Conservation (phyloP, 2,797 vertebrate species). For the Acanthopagrus latus region DNA sequence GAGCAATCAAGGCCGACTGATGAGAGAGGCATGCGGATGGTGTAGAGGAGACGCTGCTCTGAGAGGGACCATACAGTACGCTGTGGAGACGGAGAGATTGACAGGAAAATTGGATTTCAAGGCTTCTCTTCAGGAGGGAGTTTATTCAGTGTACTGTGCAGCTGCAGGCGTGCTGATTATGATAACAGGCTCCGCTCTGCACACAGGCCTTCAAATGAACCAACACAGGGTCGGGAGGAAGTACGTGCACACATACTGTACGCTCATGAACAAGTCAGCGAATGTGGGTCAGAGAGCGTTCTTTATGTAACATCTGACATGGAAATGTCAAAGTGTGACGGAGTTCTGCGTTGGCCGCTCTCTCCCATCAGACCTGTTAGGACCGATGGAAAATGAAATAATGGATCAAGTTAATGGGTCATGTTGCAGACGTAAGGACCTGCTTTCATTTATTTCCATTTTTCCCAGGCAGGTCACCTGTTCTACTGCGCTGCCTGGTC, state of each 20-base stretch:
- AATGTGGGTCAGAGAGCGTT: constrained; percentile 57
- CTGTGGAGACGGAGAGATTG: constrained; percentile 45
- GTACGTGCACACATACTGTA: constrained; percentile 7
- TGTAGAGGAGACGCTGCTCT: constrained; percentile 17
- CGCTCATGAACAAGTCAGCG: constrained; percentile 27
- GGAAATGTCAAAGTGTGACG: constrained; percentile 26
- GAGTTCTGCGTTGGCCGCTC: background rate
- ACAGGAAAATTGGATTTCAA: constrained; percentile 71
- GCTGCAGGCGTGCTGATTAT: constrained; percentile 59
- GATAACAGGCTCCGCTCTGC: constrained; percentile 39
- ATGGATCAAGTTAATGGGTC: constrained; percentile 55
- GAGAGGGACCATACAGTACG: constrained; percentile 4
- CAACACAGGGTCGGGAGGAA: constrained; percentile 16
- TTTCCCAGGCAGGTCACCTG: constrained; percentile 29
- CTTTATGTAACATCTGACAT: constrained; percentile 52
- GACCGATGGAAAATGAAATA: constrained; percentile 60
- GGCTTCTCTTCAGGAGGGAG: constrained; percentile 55
- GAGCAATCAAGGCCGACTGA: constrained; percentile 19
- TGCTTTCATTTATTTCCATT: constrained; percentile 30
- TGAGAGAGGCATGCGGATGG: constrained; percentile 18
- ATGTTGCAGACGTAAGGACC: constrained; percentile 12
- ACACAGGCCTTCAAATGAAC: constrained; percentile 50
- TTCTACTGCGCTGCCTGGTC: constrained; percentile 5
- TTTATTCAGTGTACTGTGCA: constrained; percentile 43
- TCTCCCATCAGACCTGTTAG: constrained; percentile 3